Evolutionary conservation across 2,113 vertebrate species (phyloP), one percentile per base, ranked within the genome.

Genomic region (Tachysurus fulvidraco): DNA sequence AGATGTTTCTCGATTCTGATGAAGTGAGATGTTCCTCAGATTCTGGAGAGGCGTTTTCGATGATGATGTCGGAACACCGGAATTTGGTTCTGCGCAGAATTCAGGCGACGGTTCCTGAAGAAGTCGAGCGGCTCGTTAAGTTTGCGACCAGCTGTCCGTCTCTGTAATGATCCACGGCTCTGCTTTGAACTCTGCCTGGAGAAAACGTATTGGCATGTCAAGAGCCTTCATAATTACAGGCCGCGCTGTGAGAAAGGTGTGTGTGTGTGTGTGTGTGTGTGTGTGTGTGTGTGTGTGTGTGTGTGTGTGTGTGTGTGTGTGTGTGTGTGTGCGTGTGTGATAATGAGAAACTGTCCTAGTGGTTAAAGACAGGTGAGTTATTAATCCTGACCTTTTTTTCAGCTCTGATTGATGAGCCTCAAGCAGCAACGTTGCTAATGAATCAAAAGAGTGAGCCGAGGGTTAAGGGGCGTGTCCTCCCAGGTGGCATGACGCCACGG

Each of bases 191-290:
- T 93, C 90, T 79, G 87, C 87, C 16, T 23, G 57, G 41, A 82
- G 30, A 59, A 83, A 57, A 89, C 80, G 71, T 74, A 88, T 9
- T 7, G 46, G 46, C 46, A 76, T 88, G 69, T 89, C 62, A 74
- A 88, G 65, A 84, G 90, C 91, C 92, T 90, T 91, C 89, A 90
- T 94, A 94, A 95, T 94, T 93, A 95, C 91, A 94, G 91, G 91
- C 90, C 59, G 21, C 52, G 74, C 76, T 54, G 84, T 88, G 87
- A 88, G 82, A 90, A n/a, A 90, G 88, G 88, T 50, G 78, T 81
- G 55, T 91, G 89, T 89, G 90, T 54, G 65, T 55, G 83, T 46
- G 78, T 60, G 60, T 81, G 64, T 81, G 77, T 19, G 21, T 52
- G 36, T 28, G 64, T 52, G 36, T 28, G 64, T n/a, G 88, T 50